Evolutionary conservation across 2,113 vertebrate species (phyloP), one percentile per base, ranked within the genome.

Genomic region (Jacana jacana): DNA sequence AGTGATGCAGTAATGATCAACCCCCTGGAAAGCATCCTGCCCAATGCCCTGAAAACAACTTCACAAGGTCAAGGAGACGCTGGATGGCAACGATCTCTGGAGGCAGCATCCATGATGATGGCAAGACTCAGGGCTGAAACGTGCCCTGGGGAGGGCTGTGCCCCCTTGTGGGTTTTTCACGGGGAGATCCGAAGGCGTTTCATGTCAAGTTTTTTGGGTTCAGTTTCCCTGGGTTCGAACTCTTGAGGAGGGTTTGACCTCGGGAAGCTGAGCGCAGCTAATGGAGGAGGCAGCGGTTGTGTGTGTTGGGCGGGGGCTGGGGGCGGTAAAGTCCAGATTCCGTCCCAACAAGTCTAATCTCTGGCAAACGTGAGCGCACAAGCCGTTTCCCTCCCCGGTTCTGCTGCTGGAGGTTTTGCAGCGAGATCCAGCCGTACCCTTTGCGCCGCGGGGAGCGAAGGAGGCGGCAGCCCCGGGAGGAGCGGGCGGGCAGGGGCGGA

Each of bases 261-360:
- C 65, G 5, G 81, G 86, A 84, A 83, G 76, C 88, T 46, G 69
- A 90, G 37, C 22, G 75, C 83, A 54, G 82, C 80, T 91, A 61
- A 92, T 61, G 13, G 82, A 94, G 90, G 82, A 88, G 91, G 93
- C 88, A 65, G 82, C 55, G 10, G 64, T 17, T n/a, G n/a, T n/a
- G n/a, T n/a, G n/a, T n/a, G n/a, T n/a, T n/a, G n/a, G 51, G 27
- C 4, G 51, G 25, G 16, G 14, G 44, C 7, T 6, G 46, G 7
- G 33, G 52, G 72, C 91, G 57, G 83, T 97, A 89, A 97, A 97
- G 94, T 95, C 93, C 94, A 92, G 93, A 35, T 88, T 94, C 88
- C 49, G 95, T 81, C 75, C 81, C 81, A 79, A 24, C 33, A 28
- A 58, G 51, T 31, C 61, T 95, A 91, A 96, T 96, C 88, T 73